Evolutionary conservation across 2,113 vertebrate species (phyloP).

Genomic region (Odocoileus hemionus): DNA sequence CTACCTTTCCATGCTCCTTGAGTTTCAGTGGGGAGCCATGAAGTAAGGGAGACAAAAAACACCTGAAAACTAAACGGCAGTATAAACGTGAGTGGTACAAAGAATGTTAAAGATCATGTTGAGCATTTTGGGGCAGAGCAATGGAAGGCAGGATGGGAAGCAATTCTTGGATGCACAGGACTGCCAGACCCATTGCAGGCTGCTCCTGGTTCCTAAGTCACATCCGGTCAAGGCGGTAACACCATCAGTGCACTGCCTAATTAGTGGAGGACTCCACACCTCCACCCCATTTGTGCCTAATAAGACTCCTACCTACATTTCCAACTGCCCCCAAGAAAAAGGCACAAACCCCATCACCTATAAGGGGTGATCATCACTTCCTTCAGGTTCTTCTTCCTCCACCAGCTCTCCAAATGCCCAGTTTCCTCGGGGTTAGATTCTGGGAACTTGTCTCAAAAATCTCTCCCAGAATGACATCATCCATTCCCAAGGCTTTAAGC

Average conservation of each 20-base stretch:
- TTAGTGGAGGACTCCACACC: rapidly evolving
- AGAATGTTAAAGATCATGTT: neutral
- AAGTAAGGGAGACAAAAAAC: neutral
- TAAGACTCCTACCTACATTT: neutral
- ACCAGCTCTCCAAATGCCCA: neutral
- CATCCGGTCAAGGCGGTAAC: rapidly evolving
- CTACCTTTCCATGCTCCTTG: neutral
- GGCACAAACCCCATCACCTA: neutral
- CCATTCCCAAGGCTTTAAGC: neutral
- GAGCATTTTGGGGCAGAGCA: neutral
- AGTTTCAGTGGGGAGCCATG: neutral
- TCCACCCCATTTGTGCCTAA: rapidly evolving
- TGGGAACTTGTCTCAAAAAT: neutral
- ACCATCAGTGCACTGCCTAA: rapidly evolving
- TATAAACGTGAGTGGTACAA: neutral
- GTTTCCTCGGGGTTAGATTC: neutral
- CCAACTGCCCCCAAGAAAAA: neutral
- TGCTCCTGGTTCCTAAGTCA: neutral
- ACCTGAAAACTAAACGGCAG: neutral
- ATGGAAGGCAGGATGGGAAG: neutral
- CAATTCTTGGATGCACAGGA: neutral
- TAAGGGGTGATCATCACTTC: neutral
- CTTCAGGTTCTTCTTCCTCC: neutral
- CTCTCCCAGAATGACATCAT: neutral
- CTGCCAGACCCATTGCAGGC: rapidly evolving